phyloP scores from a whole-genome alignment of 2,888 invertebrate species.

The Tenthredo distinguenda region DNA sequence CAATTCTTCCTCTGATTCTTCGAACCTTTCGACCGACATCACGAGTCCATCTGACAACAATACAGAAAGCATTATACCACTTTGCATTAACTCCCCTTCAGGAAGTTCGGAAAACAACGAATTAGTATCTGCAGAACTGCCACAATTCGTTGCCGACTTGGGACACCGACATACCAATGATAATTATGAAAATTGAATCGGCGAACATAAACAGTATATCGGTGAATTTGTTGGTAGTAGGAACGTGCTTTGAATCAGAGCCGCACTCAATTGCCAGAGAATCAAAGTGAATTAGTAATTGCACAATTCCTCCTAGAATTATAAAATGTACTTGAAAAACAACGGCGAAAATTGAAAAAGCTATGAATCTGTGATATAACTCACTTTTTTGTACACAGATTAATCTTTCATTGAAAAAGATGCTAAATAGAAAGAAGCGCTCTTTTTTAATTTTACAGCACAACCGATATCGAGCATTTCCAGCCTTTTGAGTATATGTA shows the following conservation, averaged over 20 bases:
- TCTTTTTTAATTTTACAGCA: neutral
- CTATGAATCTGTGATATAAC: neutral
- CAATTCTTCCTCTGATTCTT: neutral
- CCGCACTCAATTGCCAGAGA: slow-evolving; percentile 9
- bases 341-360: neutral
- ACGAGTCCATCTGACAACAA: slow-evolving; percentile 13
- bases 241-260: neutral
- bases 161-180: neutral
- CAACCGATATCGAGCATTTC: too few relatives aligned
- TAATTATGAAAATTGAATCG: neutral
- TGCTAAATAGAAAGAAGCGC: neutral
- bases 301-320: neutral
- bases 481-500: too few relatives aligned
- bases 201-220: neutral
- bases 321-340: neutral
- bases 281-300: neutral
- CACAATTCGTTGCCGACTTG: slow-evolving; percentile 55
- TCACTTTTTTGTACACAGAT: neutral
- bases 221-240: too few relatives aligned
- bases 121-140: slow-evolving; percentile 57
- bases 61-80: slow-evolving; percentile 25
- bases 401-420: neutral
- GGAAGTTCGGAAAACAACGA: slow-evolving; percentile 19
- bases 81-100: neutral
- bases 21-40: neutral